A percentile compares a stretch with the other conserved stretches of the same genome.
phyloP scores from a whole-genome alignment of 2,888 invertebrate genomes.

The Agrilus cyanescens region DNA sequence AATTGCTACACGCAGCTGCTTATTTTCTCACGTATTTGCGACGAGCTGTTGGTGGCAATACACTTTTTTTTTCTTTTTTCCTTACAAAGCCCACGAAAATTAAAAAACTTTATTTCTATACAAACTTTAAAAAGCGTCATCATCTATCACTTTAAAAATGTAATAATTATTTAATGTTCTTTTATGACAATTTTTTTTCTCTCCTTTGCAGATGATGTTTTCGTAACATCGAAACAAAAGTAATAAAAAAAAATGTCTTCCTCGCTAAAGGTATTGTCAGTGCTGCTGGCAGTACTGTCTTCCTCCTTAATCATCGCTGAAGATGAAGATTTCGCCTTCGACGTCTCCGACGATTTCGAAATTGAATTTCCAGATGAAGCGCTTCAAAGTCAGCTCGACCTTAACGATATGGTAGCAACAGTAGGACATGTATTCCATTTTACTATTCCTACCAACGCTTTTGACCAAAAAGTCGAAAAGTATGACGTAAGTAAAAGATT shows the following conservation, averaged over 20 bases:
- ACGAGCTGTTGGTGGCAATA: too few relatives aligned
- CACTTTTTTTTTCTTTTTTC: too few relatives aligned
- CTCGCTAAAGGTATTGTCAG: slow-evolving; percentile 11
- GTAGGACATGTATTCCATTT: slow-evolving; percentile 63
- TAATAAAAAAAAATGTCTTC: slow-evolving; percentile 16
- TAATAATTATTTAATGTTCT: neutral
- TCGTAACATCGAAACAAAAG: slow-evolving; percentile 17
- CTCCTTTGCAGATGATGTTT: slow-evolving; percentile 18
- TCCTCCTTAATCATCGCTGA: slow-evolving; percentile 11
- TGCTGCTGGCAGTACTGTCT: slow-evolving; percentile 21
- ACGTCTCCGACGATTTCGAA: slow-evolving; percentile 29
- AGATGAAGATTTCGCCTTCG: slow-evolving; percentile 35
- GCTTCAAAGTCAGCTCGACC: slow-evolving; percentile 13
- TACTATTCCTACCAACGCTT: slow-evolving; percentile 59
- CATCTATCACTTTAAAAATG: too few relatives aligned
- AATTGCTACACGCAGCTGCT: too few relatives aligned
- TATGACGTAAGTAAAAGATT: slow-evolving; percentile 49
- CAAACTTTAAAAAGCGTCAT: too few relatives aligned
- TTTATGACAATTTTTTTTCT: slow-evolving; percentile 5
- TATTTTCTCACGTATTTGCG: too few relatives aligned
- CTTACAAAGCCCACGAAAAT: too few relatives aligned
- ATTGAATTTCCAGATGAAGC: slow-evolving; percentile 20
- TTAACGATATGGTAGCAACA: slow-evolving; percentile 47
- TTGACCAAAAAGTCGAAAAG: slow-evolving; percentile 51
- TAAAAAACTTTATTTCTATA: too few relatives aligned